Conservation (phyloP, 2,113 vertebrate genomes). For the Boleophthalmus pectinirostris region DNA sequence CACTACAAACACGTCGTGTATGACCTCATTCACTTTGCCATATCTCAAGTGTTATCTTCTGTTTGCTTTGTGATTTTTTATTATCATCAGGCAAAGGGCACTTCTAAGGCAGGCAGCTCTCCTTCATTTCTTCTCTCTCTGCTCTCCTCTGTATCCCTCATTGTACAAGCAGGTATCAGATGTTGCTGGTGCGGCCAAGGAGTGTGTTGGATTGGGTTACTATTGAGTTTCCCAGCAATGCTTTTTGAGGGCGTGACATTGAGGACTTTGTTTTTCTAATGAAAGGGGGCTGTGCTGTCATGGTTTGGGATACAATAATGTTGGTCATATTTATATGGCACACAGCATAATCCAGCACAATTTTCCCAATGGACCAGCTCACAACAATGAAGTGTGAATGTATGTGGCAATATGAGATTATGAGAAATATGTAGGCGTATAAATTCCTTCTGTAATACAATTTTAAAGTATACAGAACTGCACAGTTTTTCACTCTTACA, state of each 20-base stretch:
- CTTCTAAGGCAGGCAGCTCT: not conserved
- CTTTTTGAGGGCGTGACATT: slow-evolving; percentile 53
- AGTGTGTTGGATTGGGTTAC: slow-evolving; percentile 63
- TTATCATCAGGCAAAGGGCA: slow-evolving; percentile 34
- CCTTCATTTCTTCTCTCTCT: not conserved
- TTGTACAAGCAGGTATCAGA: slow-evolving; percentile 37
- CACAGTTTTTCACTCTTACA: too few species aligned
- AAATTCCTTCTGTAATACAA: too few species aligned
- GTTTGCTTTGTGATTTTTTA: slow-evolving; percentile 42
- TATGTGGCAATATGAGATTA: not conserved
- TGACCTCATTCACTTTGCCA: slow-evolving; percentile 32
- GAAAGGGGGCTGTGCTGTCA: slow-evolving; percentile 22
- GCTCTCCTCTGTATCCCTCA: slow-evolving; percentile 1
- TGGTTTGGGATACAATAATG: slow-evolving; percentile 20
- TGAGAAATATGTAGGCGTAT: not conserved
- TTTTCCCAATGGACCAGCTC: not conserved
- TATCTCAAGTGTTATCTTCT: slow-evolving; percentile 59
- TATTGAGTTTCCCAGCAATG: slow-evolving; percentile 40
- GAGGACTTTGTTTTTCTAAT: slow-evolving; percentile 39
- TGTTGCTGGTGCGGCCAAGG: slow-evolving; percentile 44
- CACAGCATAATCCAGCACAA: not conserved
- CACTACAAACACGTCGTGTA: not conserved
- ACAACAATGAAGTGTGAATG: not conserved
- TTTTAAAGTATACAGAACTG: too few species aligned
- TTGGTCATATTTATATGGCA: slow-evolving; percentile 3